A percentile compares a stretch with the other conserved stretches of the same genome.
Conservation (phyloP, 2,797 vertebrate species). For the Chloroceryle amazona region DNA sequence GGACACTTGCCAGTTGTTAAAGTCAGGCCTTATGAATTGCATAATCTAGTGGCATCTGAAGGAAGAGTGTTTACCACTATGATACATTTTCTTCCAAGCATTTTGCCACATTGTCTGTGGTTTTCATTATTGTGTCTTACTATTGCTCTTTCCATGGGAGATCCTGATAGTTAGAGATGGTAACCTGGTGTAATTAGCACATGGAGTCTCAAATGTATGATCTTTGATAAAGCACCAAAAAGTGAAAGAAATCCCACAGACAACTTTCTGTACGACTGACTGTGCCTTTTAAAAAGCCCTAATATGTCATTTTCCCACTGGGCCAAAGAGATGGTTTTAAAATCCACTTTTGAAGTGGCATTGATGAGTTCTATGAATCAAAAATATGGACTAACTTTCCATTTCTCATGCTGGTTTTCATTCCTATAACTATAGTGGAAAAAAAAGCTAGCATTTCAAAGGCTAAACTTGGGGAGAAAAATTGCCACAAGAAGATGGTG, state of each 20-base stretch:
- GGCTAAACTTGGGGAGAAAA: neutral
- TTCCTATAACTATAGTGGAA: neutral
- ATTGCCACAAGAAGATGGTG: neutral
- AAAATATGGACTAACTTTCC: neutral
- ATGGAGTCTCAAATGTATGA: neutral
- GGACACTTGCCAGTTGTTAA: neutral
- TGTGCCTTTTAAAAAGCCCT: neutral
- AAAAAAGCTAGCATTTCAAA: neutral
- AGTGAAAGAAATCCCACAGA: neutral
- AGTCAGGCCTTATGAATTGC: neutral
- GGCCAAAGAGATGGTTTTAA: neutral
- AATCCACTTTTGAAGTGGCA: neutral
- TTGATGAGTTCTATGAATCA: neutral
- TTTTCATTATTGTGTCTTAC: neutral
- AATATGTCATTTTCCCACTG: neutral
- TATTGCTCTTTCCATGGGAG: neutral
- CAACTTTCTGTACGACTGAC: neutral
- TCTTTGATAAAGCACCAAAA: neutral
- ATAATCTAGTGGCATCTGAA: neutral
- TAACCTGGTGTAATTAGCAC: fast-evolving
- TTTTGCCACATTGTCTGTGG: neutral
- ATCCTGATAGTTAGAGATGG: neutral
- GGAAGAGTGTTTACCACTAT: neutral
- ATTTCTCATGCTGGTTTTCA: neutral
- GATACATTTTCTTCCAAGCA: neutral